Percentiles rank a stretch among this genome's conserved stretches.
Evolutionary conservation across 2,113 vertebrate species (phyloP).

Genomic region (Ceyx margarethae): DNA sequence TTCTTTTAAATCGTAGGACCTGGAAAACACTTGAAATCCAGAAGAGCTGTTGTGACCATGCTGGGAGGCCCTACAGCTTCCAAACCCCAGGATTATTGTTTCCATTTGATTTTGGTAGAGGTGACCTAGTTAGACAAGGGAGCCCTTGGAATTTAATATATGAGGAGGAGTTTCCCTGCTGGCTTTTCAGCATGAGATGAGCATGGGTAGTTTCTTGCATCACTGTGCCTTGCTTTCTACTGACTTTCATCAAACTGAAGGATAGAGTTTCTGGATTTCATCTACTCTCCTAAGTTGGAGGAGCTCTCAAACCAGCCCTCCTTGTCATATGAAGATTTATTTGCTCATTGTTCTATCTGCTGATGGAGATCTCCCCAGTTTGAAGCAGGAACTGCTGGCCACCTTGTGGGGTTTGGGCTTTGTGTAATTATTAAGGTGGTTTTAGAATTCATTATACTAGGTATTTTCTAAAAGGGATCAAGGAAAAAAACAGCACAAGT

Average conservation of each 20-base stretch:
- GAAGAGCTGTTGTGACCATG: neutral
- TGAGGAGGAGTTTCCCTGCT: neutral
- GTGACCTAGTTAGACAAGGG: conserved; percentile 34
- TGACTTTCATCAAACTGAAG: neutral
- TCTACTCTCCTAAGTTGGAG: neutral
- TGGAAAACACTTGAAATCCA: neutral
- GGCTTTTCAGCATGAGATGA: neutral
- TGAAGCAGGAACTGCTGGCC: neutral
- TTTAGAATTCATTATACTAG: neutral
- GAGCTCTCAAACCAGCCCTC: neutral
- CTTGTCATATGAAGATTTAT: neutral
- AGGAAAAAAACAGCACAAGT: neutral
- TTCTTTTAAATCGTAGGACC: neutral
- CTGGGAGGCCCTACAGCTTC: neutral
- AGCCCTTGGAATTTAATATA: neutral
- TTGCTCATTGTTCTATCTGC: neutral
- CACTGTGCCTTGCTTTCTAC: neutral
- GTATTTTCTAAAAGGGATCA: neutral
- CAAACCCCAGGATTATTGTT: neutral
- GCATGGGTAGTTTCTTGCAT: neutral
- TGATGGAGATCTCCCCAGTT: neutral
- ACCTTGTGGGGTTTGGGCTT: neutral
- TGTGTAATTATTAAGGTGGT: neutral
- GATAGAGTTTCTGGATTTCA: neutral
- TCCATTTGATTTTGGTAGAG: conserved; percentile 16